A percentile compares a stretch with the other conserved stretches of the same genome.
phyloP scores from a whole-genome alignment of 2,888 invertebrate genomes.

The Mantis religiosa region DNA sequence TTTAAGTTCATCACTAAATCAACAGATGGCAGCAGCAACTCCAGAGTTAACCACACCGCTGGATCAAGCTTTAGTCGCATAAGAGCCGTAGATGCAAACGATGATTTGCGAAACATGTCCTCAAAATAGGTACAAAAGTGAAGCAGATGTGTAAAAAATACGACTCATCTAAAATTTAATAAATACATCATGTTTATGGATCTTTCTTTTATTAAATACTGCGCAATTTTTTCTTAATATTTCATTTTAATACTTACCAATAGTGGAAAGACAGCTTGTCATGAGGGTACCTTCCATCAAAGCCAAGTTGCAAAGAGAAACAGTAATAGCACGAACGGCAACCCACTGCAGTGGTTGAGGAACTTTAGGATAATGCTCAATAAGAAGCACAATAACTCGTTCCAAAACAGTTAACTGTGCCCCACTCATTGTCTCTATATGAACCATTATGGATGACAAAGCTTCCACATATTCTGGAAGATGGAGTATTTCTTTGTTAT shows the following conservation, averaged over 20 bases:
- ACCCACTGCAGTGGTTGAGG: slow-evolving; percentile 41
- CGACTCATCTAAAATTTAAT: no score
- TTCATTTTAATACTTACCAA: slow-evolving; percentile 38
- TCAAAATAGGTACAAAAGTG: no score
- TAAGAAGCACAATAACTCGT: slow-evolving; percentile 47
- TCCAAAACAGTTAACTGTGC: slow-evolving; percentile 48
- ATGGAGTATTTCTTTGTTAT: slow-evolving; percentile 42
- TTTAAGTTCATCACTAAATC: no score
- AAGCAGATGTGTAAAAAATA: no score
- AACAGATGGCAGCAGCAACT: no score
- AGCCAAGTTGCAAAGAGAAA: slow-evolving; percentile 44
- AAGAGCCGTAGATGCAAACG: no score
- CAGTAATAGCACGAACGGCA: slow-evolving; percentile 44
- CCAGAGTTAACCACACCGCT: no score
- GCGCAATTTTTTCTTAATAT: not conserved
- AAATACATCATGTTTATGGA: no score
- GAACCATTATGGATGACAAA: slow-evolving; percentile 47
- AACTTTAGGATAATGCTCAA: slow-evolving; percentile 51
- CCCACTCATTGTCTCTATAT: slow-evolving; percentile 41
- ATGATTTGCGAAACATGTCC: no score
- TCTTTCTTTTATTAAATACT: no score
- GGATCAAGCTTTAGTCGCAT: no score
- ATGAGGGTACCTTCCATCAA: slow-evolving; percentile 42
- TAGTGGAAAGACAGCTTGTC: slow-evolving; percentile 46
- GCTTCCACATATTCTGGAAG: slow-evolving; percentile 52